Conservation (phyloP, 2,888 invertebrate species). For the Phania funesta region DNA sequence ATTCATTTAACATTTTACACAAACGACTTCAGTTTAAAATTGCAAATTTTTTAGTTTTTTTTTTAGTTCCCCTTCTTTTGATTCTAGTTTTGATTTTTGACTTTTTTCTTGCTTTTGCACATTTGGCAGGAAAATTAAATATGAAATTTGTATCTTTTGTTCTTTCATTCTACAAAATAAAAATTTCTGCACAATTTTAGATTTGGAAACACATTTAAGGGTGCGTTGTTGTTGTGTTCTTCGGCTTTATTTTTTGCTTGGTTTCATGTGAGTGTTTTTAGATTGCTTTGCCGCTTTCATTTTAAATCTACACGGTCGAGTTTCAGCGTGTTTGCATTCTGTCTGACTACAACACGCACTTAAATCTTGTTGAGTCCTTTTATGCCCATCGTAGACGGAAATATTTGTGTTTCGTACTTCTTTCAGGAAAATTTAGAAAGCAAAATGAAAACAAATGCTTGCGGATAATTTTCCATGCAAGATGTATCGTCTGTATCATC, state of each 20-base stretch:
- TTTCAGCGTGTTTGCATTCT: not conserved
- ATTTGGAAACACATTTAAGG: not conserved
- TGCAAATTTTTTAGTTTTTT: not conserved
- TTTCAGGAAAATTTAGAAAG: not conserved
- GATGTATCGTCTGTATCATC: too few relatives aligned
- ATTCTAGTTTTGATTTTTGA: conserved; percentile 24
- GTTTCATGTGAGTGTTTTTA: not conserved
- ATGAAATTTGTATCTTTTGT: conserved; percentile 23
- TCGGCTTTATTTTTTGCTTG: not conserved
- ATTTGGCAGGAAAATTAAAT: conserved; percentile 30
- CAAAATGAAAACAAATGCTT: not conserved
- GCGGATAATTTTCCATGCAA: too few relatives aligned
- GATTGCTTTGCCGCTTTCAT: not conserved
- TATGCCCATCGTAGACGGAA: not conserved
- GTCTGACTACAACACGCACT: conserved; percentile 15
- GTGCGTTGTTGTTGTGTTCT: not conserved
- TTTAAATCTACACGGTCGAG: not conserved
- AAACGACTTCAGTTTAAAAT: conserved; percentile 55
- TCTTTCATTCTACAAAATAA: not conserved
- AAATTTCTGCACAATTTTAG: conserved; percentile 37
- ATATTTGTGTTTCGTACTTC: not conserved
- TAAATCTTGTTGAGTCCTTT: conserved; percentile 29
- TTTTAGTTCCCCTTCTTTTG: not conserved
- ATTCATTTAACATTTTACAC: conserved; percentile 60
- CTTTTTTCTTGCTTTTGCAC: too few relatives aligned